Evolutionary conservation across 2,888 invertebrate species (phyloP), one percentile per base, ranked within the genome.

Genomic region (Melangyna quadrimaculata): DNA sequence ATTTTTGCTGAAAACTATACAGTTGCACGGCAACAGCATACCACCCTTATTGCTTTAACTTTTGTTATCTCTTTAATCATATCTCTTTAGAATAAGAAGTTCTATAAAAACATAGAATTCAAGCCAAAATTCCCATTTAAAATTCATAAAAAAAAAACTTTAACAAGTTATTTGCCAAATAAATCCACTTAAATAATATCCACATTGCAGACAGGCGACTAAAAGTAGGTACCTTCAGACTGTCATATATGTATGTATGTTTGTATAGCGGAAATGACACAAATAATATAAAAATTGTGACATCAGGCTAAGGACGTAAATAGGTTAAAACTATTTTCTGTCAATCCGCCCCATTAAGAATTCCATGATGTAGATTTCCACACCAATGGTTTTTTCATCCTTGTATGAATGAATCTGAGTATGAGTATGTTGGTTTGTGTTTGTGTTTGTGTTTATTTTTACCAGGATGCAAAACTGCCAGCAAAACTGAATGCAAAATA

Each of bases 321-420:
- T 86, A 69, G 86, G 86, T 86, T 86, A 86, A 86, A 86, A 86
- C 77, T 81, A 86, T 86, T 86, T 86, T 80, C 86, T 81, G 86
- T 86, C 86, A 80, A 86, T 86, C 69, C 73, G 73, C 57, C 73
- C 72, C 80, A 77, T 80, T 77, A 77, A 75, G 27, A 73, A 65
- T 57, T 70, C 45, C 77, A 86, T 78, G 53, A 84, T 72, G 57
- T 69, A 86, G 71, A 51, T 81, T 78, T 77, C 63, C 77, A 77
- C 80, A 69, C 77, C 80, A 80, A 63, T 51, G 40, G 53, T 35
- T 71, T 65, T 51, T 48, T 48, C 14, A 32, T 32, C 59, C 10
- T 43, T 37, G 8, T 57, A 55, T 35, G 10, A 37, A 10, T 9
- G 27, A 4, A 27, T 3, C 6, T 27, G 6, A 27, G n/a, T n/a